Evolutionary conservation across 1,140 invertebrate species (phyloP).

Genomic region (Kradibia gibbosae): DNA sequence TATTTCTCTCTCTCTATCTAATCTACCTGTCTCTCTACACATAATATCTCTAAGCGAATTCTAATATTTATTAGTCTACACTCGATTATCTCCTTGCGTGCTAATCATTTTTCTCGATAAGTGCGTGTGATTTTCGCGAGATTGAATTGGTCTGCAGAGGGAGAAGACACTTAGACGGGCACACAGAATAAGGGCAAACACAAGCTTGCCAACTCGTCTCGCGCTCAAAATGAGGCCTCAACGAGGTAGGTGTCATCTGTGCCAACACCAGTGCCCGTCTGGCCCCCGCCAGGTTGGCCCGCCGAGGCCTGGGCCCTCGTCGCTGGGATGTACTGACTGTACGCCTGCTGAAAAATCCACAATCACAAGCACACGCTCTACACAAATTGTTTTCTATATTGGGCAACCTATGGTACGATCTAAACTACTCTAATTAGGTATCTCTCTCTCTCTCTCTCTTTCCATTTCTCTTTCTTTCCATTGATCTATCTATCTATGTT

Average conservation of each 20-base stretch:
- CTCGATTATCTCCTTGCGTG: neutral
- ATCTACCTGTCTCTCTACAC: neutral
- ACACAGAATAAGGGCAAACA: slow-evolving; percentile 9
- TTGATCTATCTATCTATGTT: slow-evolving; percentile 21
- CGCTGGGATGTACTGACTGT: slow-evolving; percentile 87
- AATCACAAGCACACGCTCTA: slow-evolving; percentile 69
- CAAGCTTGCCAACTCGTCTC: neutral
- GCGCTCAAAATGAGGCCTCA: slow-evolving; percentile 83
- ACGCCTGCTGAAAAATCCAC: slow-evolving; percentile 80
- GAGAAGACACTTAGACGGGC: neutral
- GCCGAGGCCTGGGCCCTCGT: slow-evolving; percentile 68
- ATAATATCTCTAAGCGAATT: neutral
- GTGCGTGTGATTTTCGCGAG: neutral
- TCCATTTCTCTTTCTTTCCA: neutral
- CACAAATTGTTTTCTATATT: slow-evolving; percentile 62
- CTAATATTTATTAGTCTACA: neutral
- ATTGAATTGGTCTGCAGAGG: slow-evolving; percentile 6
- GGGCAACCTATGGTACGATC: neutral
- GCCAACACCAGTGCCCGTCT: slow-evolving; percentile 68
- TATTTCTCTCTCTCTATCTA: neutral
- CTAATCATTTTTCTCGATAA: neutral
- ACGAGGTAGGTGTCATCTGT: slow-evolving; percentile 84
- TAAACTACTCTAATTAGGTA: neutral
- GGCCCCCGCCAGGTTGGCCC: slow-evolving; percentile 76
- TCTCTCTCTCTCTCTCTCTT: neutral